Conservation (phyloP, 1,140 invertebrate genomes). For the Hylaeus volcanicus region DNA sequence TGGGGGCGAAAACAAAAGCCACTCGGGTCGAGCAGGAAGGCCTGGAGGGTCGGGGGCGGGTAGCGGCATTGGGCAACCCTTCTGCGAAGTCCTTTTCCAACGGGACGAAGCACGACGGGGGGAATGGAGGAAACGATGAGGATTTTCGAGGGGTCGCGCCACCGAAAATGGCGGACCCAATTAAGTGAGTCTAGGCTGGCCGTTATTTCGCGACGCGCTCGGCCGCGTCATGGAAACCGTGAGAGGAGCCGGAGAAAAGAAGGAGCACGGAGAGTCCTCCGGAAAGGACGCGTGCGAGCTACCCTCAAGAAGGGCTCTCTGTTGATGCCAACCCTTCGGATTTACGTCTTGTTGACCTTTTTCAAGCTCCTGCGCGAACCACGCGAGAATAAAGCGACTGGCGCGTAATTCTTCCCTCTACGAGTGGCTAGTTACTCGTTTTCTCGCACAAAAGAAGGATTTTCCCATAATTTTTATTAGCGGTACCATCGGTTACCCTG, state of each 20-base stretch:
- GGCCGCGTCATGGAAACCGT: constrained; percentile 59
- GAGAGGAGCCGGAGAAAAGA: constrained; percentile 48
- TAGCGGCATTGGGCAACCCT: constrained; percentile 74
- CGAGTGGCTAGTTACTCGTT: constrained; percentile 26
- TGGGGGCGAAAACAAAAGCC: constrained; percentile 80
- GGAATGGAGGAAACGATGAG: constrained; percentile 56
- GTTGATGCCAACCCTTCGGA: constrained; percentile 54
- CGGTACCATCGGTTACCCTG: not conserved
- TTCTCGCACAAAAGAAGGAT: constrained; percentile 4
- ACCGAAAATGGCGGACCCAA: constrained; percentile 81
- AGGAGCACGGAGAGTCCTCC: constrained; percentile 65
- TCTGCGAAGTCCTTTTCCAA: constrained; percentile 66
- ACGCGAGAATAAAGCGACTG: constrained; percentile 9
- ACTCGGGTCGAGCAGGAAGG: constrained; percentile 64
- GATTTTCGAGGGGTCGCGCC: constrained; percentile 72
- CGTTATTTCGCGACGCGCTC: constrained; percentile 57
- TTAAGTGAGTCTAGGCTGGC: constrained; percentile 75
- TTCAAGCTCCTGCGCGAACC: constrained; percentile 47
- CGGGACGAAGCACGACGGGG: constrained; percentile 3
- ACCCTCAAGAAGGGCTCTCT: constrained; percentile 30
- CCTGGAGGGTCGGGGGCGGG: constrained; percentile 41
- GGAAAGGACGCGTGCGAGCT: constrained; percentile 45
- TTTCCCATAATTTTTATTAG: not conserved
- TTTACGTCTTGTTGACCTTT: constrained; percentile 75
- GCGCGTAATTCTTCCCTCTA: constrained; percentile 11